These are phyloP conservation scores for Nudaria mundana DNA, from an alignment of 2,888 invertebrate species.

Conservation along the genomic window DNA sequence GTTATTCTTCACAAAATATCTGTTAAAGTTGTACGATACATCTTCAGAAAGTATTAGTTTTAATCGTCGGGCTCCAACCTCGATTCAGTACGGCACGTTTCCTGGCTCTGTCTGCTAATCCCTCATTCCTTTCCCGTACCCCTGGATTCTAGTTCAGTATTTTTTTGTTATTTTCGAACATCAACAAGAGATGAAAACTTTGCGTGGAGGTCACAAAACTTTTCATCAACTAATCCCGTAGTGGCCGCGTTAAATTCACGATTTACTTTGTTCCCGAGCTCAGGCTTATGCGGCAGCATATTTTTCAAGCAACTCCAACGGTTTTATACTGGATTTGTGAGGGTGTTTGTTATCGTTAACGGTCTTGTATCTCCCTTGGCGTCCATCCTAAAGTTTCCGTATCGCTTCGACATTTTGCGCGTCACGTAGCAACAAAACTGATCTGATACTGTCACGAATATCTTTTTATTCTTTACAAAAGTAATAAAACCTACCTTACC, in stretches of 20 bases:
- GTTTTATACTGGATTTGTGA: constrained; percentile 61
- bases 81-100: constrained; percentile 54
- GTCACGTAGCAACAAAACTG: constrained; percentile 23
- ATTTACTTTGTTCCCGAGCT: constrained; percentile 70
- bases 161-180: constrained; percentile 60
- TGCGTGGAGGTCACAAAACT: constrained; percentile 49
- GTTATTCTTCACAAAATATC: constrained; percentile 17
- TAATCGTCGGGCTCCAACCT: constrained; percentile 42
- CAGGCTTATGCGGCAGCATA: constrained; percentile 65
- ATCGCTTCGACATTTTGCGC: constrained; percentile 12
- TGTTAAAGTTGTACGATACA: constrained; percentile 28
- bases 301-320: constrained; percentile 65
- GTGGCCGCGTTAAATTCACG: constrained; percentile 68
- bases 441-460: constrained; percentile 13
- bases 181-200: constrained; percentile 75
- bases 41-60: constrained; percentile 47
- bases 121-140: constrained; percentile 41
- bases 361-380: constrained; percentile 38
- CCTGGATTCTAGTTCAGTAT: constrained; percentile 45
- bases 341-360: constrained; percentile 67
- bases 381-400: constrained; percentile 19
- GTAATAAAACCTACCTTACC: constrained; percentile 50
- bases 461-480: constrained; percentile 30
- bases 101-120: constrained; percentile 43
- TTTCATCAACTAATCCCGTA: constrained; percentile 70